A percentile compares a stretch with the other conserved stretches of the same genome.
Conservation (phyloP, 2,888 invertebrate genomes). For the Oithona nana region DNA sequence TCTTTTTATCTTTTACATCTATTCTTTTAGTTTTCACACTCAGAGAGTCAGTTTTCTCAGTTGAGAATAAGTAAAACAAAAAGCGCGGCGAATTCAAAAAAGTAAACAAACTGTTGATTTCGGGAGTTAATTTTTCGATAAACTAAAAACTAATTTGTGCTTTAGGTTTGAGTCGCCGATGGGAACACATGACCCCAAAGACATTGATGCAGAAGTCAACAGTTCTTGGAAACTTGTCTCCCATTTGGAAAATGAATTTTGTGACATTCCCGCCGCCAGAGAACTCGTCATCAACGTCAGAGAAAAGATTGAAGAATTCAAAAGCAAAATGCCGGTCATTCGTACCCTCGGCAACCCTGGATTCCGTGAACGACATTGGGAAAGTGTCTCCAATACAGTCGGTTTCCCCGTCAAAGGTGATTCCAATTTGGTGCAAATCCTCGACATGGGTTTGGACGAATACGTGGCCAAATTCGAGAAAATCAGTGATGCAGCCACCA, state of each 20-base stretch:
- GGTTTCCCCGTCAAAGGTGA: slow-evolving; percentile 70
- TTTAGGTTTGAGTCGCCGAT: slow-evolving; percentile 63
- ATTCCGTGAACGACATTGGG: slow-evolving; percentile 79
- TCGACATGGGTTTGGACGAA: slow-evolving; percentile 69
- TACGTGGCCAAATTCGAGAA: slow-evolving; percentile 71
- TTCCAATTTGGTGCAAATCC: slow-evolving; percentile 61
- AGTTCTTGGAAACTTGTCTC: slow-evolving; percentile 52
- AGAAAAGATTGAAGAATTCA: slow-evolving; percentile 62
- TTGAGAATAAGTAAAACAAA: too few species aligned
- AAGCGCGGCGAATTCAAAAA: too few species aligned
- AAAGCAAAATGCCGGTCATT: slow-evolving; percentile 62
- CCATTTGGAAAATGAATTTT: slow-evolving; percentile 70
- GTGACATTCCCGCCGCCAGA: slow-evolving; percentile 44
- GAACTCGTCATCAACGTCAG: slow-evolving; percentile 31
- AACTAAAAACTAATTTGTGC: too few species aligned
- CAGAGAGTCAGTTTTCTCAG: too few species aligned
- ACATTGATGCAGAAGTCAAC: slow-evolving; percentile 58
- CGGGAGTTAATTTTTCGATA: too few species aligned
- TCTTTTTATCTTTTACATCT: too few species aligned
- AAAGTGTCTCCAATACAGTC: slow-evolving; percentile 78
- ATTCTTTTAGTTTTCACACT: too few species aligned
- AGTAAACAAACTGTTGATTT: too few species aligned
- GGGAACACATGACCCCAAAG: slow-evolving; percentile 66
- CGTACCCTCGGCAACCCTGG: slow-evolving; percentile 85
- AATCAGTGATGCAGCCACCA: slow-evolving; percentile 85